phyloP scores from a whole-genome alignment of 2,797 vertebrate species.

The Falco rusticolus region DNA sequence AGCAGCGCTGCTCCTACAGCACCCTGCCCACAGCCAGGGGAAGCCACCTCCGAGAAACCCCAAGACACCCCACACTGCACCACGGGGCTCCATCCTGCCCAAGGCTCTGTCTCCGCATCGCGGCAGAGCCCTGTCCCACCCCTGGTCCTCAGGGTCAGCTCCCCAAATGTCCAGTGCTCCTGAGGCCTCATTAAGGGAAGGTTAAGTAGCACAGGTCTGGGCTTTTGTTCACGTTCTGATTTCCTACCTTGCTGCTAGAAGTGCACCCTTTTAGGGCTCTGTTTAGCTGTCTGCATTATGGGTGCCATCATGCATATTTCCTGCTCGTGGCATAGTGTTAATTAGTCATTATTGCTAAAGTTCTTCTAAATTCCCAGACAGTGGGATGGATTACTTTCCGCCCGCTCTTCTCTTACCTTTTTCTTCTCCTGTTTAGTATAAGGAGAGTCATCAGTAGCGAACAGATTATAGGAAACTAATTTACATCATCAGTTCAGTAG shows the following conservation, averaged over 20 bases:
- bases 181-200: not conserved
- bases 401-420: not conserved
- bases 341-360: not conserved
- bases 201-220: not conserved
- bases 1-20: not conserved
- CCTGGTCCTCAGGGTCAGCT: not conserved
- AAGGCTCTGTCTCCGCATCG: rapidly evolving
- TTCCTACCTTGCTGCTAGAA: not conserved
- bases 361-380: not conserved
- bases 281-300: not conserved
- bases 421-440: not conserved
- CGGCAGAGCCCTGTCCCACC: not conserved
- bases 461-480: conserved; percentile 30
- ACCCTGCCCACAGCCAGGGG: not conserved
- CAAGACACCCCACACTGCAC: rapidly evolving
- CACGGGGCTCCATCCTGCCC: not conserved
- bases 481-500: not conserved
- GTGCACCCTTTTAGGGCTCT: not conserved
- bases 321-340: not conserved
- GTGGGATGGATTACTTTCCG: not conserved
- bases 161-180: rapidly evolving
- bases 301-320: not conserved
- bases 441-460: not conserved
- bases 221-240: not conserved
- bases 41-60: rapidly evolving